These are phyloP conservation scores for Psittacula derbiana DNA, from an alignment of 2,797 vertebrate species.

Conservation along the genomic window DNA sequence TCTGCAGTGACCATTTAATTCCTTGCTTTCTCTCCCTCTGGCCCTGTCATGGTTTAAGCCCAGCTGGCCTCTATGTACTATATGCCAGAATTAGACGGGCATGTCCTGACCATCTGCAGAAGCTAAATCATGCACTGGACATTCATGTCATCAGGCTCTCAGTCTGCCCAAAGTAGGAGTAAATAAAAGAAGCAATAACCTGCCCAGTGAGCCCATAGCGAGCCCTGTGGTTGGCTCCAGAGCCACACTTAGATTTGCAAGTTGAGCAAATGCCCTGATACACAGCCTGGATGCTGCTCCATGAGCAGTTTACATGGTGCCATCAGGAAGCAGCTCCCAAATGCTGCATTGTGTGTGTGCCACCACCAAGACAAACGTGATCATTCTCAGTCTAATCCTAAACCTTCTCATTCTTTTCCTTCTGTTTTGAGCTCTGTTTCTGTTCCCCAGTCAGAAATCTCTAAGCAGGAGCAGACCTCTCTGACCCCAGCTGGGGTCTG, in stretches of 20 bases:
- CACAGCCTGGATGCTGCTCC: neutral
- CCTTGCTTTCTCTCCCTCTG: neutral
- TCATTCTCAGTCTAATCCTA: neutral
- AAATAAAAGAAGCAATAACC: neutral
- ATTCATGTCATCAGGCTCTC: neutral
- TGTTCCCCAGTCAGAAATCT: slow-evolving; percentile 1
- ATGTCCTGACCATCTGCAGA: neutral
- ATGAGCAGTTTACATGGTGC: rapidly evolving
- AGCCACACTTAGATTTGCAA: rapidly evolving
- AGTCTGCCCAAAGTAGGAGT: neutral
- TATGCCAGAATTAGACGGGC: neutral
- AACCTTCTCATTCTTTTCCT: neutral
- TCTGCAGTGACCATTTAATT: neutral
- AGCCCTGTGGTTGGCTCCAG: neutral
- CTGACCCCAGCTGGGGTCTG: slow-evolving; percentile 30
- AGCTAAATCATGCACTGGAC: slow-evolving; percentile 3
- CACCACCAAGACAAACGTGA: neutral
- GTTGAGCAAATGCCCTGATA: rapidly evolving
- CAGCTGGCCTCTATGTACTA: neutral
- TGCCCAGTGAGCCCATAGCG: neutral
- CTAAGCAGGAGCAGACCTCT: slow-evolving; percentile 26
- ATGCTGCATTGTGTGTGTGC: rapidly evolving
- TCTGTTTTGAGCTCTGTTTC: neutral
- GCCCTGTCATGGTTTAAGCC: neutral
- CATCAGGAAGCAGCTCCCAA: neutral